Evolutionary conservation across 2,888 invertebrate genomes (phyloP).

Genomic region (Globia sparganii): DNA sequence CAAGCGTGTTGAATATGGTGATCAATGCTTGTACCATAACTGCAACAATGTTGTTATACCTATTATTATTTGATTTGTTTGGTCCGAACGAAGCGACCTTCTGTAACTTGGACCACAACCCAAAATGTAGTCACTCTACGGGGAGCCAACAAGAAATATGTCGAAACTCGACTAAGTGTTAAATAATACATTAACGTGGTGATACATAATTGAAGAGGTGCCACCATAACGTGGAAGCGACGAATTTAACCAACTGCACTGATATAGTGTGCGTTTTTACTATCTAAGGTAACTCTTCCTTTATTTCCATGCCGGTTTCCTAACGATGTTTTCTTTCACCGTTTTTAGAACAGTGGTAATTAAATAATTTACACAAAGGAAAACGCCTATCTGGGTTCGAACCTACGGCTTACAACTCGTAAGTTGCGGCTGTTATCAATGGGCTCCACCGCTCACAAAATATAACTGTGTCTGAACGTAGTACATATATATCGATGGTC

Average conservation of each 20-base stretch:
- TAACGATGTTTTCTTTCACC: neutral
- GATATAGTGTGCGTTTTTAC: conserved; percentile 65
- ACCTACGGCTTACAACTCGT: neutral
- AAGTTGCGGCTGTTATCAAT: neutral
- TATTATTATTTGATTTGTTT: neutral
- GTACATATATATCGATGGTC: too few relatives aligned
- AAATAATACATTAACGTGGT: conserved; percentile 87
- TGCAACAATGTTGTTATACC: neutral
- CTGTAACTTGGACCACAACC: conserved; percentile 64
- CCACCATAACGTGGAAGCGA: conserved; percentile 68
- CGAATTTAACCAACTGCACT: conserved; percentile 66
- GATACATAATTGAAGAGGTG: conserved; percentile 86
- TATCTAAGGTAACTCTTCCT: conserved; percentile 36
- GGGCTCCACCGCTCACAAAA: neutral
- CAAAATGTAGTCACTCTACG: conserved; percentile 76
- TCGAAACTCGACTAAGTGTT: conserved; percentile 85
- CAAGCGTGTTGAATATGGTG: neutral
- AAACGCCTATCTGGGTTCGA: neutral
- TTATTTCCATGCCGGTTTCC: conserved; percentile 1
- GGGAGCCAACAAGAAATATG: conserved; percentile 84
- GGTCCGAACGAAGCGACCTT: neutral
- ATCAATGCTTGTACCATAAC: neutral
- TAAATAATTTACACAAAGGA: neutral
- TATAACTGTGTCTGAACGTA: neutral
- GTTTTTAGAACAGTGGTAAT: neutral